Percentiles rank a stretch among this genome's conserved stretches.
Evolutionary conservation across 2,113 vertebrate species (phyloP).

Genomic region (Urocitellus parryii): DNA sequence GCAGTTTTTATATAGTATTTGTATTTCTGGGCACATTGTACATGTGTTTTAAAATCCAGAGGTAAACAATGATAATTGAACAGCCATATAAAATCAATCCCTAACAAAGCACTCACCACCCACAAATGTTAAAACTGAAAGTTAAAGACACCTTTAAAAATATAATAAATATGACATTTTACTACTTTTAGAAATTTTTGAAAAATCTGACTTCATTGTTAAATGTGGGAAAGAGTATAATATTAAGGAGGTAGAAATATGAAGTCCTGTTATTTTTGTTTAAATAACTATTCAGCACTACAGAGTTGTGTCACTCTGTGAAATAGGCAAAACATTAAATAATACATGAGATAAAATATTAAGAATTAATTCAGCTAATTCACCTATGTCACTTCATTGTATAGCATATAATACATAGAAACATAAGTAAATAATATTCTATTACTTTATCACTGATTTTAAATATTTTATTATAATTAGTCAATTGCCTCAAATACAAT

Average conservation of each 20-base stretch:
- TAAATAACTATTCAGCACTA: neutral
- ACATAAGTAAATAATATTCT: conserved; percentile 17
- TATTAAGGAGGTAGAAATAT: neutral
- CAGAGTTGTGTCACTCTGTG: neutral
- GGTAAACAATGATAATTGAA: neutral
- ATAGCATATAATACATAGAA: neutral
- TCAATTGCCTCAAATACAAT: conserved; percentile 15
- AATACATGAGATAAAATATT: neutral
- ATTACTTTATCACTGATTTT: neutral
- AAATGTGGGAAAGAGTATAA: neutral
- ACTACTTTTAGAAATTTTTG: neutral
- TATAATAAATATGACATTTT: neutral
- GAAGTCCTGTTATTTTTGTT: neutral
- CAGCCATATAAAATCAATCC: neutral
- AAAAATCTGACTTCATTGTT: neutral
- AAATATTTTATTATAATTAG: neutral
- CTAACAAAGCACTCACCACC: neutral
- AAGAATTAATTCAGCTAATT: conserved; percentile 18
- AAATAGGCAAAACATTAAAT: neutral
- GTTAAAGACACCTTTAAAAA: neutral
- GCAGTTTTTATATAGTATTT: neutral
- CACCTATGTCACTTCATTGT: neutral
- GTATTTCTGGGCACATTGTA: conserved; percentile 7
- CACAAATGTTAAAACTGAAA: neutral
- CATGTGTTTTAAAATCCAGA: neutral